Evolutionary conservation across 2,797 vertebrate species (phyloP).

Genomic region (Diplodus sargus): DNA sequence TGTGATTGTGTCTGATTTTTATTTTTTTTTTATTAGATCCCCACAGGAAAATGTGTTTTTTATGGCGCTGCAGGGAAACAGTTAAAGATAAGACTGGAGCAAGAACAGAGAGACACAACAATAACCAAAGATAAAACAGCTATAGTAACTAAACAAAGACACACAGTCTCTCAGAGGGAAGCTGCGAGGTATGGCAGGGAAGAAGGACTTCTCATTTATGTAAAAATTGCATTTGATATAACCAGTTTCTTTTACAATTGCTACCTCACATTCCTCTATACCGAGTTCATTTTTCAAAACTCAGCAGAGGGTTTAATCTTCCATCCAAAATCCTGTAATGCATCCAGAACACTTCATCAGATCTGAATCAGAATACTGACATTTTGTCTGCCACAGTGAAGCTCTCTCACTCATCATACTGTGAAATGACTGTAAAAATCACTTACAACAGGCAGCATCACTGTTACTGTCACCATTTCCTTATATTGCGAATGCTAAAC

Average conservation of each 20-base stretch:
- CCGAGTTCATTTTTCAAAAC: background rate
- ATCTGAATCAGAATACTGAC: background rate
- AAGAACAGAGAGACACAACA: conserved; percentile 27
- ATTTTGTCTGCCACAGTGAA: too few species aligned
- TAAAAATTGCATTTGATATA: background rate
- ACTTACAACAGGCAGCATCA: background rate
- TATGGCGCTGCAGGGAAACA: conserved; percentile 43
- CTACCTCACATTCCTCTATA: background rate
- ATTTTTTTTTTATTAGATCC: conserved; percentile 24
- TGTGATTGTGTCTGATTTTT: background rate
- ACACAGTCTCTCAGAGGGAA: background rate
- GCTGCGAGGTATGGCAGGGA: too few species aligned
- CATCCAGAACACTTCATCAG: background rate
- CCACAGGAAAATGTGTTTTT: conserved; percentile 15
- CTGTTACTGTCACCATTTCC: background rate
- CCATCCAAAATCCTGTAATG: background rate
- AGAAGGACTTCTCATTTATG: background rate
- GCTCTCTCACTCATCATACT: too few species aligned
- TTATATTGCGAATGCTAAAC: background rate
- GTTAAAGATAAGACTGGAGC: conserved; percentile 39
- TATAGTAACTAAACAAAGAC: conserved; percentile 11
- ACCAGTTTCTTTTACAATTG: background rate
- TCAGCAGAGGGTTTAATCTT: background rate
- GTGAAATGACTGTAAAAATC: background rate
- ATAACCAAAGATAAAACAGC: conserved; percentile 22